Evolutionary conservation across 2,888 invertebrate genomes (phyloP).

Genomic region (Drosophila emarginata): DNA sequence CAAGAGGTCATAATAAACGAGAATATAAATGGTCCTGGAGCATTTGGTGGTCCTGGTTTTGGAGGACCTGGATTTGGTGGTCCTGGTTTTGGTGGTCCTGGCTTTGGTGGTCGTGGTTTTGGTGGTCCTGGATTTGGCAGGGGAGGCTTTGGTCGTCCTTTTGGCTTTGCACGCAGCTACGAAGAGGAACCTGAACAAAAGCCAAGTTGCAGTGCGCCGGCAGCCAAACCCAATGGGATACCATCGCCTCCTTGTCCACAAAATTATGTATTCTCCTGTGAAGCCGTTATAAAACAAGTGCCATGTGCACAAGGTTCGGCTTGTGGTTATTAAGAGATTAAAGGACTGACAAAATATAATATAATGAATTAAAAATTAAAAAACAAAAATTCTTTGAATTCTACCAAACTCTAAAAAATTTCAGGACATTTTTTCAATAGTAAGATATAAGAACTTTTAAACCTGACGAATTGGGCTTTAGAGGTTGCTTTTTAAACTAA

Average conservation of each 20-base stretch:
- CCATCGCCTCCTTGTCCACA: slow-evolving; percentile 61
- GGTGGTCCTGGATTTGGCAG: slow-evolving; percentile 15
- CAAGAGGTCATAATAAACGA: slow-evolving; percentile 57
- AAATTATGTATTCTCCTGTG: slow-evolving; percentile 69
- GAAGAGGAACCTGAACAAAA: slow-evolving; percentile 9
- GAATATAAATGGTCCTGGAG: slow-evolving; percentile 34
- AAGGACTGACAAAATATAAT: slow-evolving; percentile 45
- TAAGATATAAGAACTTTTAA: too few relatives aligned
- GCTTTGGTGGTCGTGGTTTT: slow-evolving; percentile 10
- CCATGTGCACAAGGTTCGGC: slow-evolving; percentile 49
- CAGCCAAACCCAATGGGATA: not conserved
- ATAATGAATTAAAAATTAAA: not conserved
- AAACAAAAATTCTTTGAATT: too few relatives aligned
- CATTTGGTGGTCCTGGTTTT: not conserved
- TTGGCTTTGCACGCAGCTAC: slow-evolving; percentile 57
- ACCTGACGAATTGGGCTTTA: too few relatives aligned
- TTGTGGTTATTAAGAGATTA: slow-evolving; percentile 47
- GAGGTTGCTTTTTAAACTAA: too few relatives aligned
- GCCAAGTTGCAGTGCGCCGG: slow-evolving; percentile 10
- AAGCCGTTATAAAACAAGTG: slow-evolving; percentile 58
- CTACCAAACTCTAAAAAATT: too few relatives aligned
- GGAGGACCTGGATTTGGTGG: slow-evolving; percentile 29
- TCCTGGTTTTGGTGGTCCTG: slow-evolving; percentile 31
- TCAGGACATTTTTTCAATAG: too few relatives aligned
- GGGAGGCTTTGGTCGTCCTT: slow-evolving; percentile 23